Base-by-base conservation (phyloP, 2,113 vertebrate species). In the Ramphastos sulfuratus region DNA sequence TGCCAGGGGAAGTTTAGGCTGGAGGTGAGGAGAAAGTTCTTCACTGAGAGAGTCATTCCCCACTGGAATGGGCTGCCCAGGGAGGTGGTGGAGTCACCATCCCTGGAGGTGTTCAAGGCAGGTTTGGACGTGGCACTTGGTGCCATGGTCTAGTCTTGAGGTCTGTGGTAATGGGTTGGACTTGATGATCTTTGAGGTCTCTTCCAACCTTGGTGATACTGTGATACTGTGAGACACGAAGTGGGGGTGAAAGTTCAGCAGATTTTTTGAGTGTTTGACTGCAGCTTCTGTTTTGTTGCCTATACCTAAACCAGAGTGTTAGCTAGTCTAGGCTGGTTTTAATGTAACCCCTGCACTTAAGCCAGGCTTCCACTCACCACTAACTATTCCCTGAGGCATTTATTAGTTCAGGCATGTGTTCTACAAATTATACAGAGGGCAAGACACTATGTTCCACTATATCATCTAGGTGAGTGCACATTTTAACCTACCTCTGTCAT, bases 241-340 rank as follows among this genome's bases (percentile, higher is more conserved):
- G 46, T 42, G 66, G 30, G 56, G 33, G 27, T 46, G 48, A 87
- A 93, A 92, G 70, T 84, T 92, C 52, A 80, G 75, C 42, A 80
- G 56, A 71, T 88, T 94, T 93, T 92, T 81, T 74, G 54, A 65
- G 55, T 55, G 89, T 85, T 88, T 5, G 3, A 50, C 50, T 81
- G 20, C 23, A 78, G 64, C 72, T 93, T 94, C 91, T 88, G 72
- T 93, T 90, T 61, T 52, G 55, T 88, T 91, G 73, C 67, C 46
- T 73, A 11, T 63, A 89, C 42, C 46, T 87, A 71, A 82, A 76
- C 1, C 23, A 82, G 55, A 64, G 30, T 16, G 7, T 67, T n/a
- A 83, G 33, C 54, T 67, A 67, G 33, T 73, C 80, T 67, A 83
- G 71, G 44, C 46, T 63, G 72, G 76, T 71, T 76, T 91, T 76